These are phyloP conservation scores for Bubo bubo DNA, from an alignment of 2,113 vertebrate genomes.

Conservation along the genomic window DNA sequence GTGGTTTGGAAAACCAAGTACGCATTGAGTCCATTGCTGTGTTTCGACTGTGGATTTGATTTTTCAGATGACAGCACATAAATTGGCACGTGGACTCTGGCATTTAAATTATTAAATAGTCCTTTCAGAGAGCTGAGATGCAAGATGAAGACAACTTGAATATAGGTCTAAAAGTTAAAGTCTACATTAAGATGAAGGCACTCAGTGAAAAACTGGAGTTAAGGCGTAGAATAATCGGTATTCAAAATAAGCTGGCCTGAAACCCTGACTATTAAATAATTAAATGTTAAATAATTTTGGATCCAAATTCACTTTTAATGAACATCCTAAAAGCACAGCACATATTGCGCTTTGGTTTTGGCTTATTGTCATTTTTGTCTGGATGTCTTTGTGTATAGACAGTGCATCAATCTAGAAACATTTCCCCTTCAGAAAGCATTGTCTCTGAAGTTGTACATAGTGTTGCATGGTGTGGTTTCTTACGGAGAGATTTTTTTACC, in stretches of 20 bases:
- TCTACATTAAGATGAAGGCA: background rate
- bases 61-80: background rate
- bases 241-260: background rate
- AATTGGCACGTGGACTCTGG: background rate
- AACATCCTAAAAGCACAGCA: background rate
- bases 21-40: background rate
- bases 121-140: background rate
- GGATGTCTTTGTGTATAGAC: background rate
- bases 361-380: rapidly evolving
- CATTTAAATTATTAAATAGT: background rate
- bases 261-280: background rate
- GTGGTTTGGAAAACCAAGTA: constrained; percentile 26
- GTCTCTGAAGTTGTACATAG: background rate
- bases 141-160: background rate
- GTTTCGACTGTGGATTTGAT: background rate
- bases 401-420: rapidly evolving
- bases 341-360: rapidly evolving
- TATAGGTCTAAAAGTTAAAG: background rate
- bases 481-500: background rate
- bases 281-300: background rate
- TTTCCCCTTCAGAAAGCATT: background rate
- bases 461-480: background rate
- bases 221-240: background rate
- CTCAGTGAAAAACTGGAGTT: background rate
- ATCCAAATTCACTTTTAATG: background rate